phyloP scores from a whole-genome alignment of 2,113 vertebrate genomes.

The Meriones unguiculatus region DNA sequence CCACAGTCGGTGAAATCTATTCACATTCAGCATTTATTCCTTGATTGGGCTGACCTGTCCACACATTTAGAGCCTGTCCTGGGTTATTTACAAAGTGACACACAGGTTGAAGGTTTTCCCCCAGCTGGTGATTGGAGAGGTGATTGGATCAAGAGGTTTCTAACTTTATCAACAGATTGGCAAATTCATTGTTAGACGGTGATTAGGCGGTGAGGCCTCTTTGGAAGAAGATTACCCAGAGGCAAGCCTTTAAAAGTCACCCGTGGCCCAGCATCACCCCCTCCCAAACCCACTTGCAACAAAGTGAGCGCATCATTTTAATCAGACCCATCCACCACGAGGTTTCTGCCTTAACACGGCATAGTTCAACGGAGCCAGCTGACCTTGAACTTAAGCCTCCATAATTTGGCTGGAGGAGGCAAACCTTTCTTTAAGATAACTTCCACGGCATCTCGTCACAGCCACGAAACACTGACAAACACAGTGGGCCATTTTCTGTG shows the following conservation, averaged over 20 bases:
- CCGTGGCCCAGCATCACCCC: neutral
- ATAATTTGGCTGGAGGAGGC: neutral
- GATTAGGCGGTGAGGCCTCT: too few relatives aligned
- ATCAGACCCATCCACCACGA: neutral
- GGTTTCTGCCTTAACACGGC: neutral
- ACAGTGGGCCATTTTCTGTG: neutral
- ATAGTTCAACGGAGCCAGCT: neutral
- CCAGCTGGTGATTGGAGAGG: neutral
- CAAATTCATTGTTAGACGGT: neutral
- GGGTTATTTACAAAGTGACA: neutral
- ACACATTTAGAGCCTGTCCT: neutral
- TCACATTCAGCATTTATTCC: neutral
- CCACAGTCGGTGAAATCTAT: neutral
- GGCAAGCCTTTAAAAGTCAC: neutral
- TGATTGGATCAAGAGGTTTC: neutral
- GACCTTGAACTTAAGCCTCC: too few relatives aligned
- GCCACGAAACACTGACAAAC: neutral
- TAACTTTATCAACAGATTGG: neutral
- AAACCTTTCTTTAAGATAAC: neutral
- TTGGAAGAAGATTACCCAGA: neutral
- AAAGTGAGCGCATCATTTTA: neutral
- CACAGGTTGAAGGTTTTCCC: neutral
- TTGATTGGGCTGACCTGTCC: neutral
- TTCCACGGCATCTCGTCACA: neutral
- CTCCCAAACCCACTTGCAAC: too few relatives aligned